Base-by-base conservation (phyloP, 2,888 invertebrate species). In the Cephonodes hylas region DNA sequence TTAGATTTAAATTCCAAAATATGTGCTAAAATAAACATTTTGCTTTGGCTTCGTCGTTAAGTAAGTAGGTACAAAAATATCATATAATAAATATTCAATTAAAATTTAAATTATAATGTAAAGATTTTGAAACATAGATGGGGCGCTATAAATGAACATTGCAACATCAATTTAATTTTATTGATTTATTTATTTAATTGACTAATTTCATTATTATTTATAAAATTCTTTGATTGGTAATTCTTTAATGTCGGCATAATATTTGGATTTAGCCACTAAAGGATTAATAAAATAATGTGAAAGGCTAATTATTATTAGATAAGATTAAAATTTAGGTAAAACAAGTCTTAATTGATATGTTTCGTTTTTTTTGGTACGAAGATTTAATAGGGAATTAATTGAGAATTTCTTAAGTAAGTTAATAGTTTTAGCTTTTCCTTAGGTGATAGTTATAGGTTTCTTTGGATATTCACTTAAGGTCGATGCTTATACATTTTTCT, bases 331-430 rank as follows among this genome's bases (percentile, higher is more conserved):
- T 20, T 20, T 44, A 44, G 20, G 18, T 22, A 44, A 44, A 20
- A 44, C 20, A 46, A 46, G 45, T 46, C 45, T 46, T 46, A 23
- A 23, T 46, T 23, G 45, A 46, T 46, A 46, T 46, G 45, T 46
- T 46, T 46, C 45, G 45, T 46, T 46, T 46, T n/a, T 38, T 38
- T n/a, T n/a, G 38, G 38, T 38, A 38, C 34, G 34, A 38, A 38
- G 34, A 38, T 38, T 13, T 13, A 38, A 3, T 38, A 38, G n/a
- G n/a, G 38, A 38, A 38, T 38, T 38, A n/a, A 38, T n/a, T n/a
- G n/a, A n/a, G n/a, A n/a, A n/a, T n/a, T n/a, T n/a, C n/a, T n/a
- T n/a, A n/a, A n/a, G n/a, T n/a, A n/a, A n/a, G n/a, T n/a, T n/a
- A n/a, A n/a, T n/a, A n/a, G n/a, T n/a, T n/a, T n/a, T n/a, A n/a